Percentiles rank a stretch among this genome's conserved stretches.
phyloP scores from a whole-genome alignment of 2,113 vertebrate species.

The Chaetops frenatus region DNA sequence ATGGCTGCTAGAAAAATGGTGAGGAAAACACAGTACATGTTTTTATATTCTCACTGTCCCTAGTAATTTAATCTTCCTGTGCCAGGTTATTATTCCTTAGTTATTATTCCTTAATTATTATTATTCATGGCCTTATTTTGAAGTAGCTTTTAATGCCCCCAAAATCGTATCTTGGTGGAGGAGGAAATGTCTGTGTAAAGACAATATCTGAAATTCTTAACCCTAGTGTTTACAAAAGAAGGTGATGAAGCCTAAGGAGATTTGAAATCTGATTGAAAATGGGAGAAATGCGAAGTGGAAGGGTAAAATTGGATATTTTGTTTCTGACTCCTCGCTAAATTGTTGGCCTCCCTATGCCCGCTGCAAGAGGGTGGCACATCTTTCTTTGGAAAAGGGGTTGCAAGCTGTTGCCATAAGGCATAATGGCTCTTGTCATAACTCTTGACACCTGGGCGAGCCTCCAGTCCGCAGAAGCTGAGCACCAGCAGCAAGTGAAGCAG shows the following conservation, averaged over 20 bases:
- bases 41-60: neutral
- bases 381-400: neutral
- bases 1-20: neutral
- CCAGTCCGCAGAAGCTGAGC: fast-evolving
- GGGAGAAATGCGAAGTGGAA: neutral
- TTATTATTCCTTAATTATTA: too few species aligned
- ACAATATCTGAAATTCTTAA: neutral
- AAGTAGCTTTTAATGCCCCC: neutral
- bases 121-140: neutral
- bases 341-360: neutral
- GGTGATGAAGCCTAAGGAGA: neutral
- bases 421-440: neutral
- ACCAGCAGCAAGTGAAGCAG: neutral
- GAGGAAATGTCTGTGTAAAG: neutral
- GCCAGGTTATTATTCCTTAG: neutral
- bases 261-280: neutral
- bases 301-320: neutral
- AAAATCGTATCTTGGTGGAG: neutral
- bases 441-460: neutral
- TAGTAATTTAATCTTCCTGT: neutral
- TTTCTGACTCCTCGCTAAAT: neutral
- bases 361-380: neutral
- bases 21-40: neutral
- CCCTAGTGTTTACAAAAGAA: neutral
- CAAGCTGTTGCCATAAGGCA: neutral